These are phyloP conservation scores for Cephus runcator DNA, from an alignment of 2,888 invertebrate genomes.

Conservation along the genomic window DNA sequence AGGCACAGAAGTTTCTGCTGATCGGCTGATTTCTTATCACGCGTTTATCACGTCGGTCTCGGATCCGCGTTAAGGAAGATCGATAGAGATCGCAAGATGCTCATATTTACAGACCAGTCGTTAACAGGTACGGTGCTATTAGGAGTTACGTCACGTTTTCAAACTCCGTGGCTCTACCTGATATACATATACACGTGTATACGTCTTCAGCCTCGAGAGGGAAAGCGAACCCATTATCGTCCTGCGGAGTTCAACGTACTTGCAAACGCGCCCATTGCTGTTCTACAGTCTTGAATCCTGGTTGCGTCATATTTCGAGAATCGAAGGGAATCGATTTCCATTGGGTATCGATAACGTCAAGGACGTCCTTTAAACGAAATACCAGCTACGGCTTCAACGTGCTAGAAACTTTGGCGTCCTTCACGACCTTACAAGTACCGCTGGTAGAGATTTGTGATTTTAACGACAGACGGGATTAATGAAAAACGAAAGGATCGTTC, in stretches of 20 bases:
- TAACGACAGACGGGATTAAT: neutral
- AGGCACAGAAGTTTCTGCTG: neutral
- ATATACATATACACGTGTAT: neutral
- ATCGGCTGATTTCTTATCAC: neutral
- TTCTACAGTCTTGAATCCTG: neutral
- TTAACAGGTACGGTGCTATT: neutral
- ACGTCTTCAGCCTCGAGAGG: neutral
- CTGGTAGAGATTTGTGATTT: neutral
- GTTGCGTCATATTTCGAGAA: neutral
- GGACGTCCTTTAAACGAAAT: neutral
- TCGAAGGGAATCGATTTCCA: neutral
- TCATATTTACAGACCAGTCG: neutral
- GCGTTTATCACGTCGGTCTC: neutral
- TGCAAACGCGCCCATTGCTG: neutral
- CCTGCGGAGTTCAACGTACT: neutral
- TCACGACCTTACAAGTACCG: neutral
- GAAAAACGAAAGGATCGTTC: neutral
- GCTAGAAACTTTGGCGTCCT: neutral
- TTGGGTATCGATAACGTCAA: neutral
- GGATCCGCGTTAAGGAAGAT: neutral
- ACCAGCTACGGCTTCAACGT: neutral
- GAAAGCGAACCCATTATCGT: constrained; percentile 3
- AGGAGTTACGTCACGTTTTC: neutral
- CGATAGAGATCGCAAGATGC: neutral
- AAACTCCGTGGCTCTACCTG: neutral